Conservation (phyloP, 2,797 vertebrate species). For the Decapterus maruadsi region DNA sequence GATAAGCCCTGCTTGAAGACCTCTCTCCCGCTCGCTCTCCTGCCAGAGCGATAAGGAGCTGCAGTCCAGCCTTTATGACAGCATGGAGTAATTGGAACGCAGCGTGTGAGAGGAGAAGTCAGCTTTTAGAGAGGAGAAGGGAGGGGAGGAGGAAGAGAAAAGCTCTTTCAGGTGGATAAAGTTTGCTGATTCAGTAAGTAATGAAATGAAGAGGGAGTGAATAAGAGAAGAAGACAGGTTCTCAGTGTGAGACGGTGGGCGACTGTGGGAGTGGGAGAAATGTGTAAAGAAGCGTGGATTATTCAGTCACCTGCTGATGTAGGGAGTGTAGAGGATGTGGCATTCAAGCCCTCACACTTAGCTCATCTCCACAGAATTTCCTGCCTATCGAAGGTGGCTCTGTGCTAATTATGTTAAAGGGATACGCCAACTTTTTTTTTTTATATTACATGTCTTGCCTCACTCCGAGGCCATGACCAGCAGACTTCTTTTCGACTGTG, state of each 20-base stretch:
- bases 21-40: constrained; percentile 53
- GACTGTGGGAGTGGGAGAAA: constrained; percentile 4
- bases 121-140: constrained; percentile 49
- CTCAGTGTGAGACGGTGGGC: constrained; percentile 10
- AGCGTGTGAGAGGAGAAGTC: constrained; percentile 72
- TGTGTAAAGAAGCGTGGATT: constrained; percentile 28
- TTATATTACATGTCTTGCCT: too few species aligned
- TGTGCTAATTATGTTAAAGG: constrained; percentile 62
- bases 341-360: constrained; percentile 35
- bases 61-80: constrained; percentile 59
- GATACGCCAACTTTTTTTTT: too few species aligned
- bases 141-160: background rate
- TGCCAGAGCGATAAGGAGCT: constrained; percentile 67
- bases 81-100: constrained; percentile 71
- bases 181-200: constrained; percentile 47
- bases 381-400: constrained; percentile 40
- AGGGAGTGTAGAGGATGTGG: constrained; percentile 39
- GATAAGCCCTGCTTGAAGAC: constrained; percentile 77
- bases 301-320: constrained; percentile 52
- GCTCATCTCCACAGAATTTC: constrained; percentile 41
- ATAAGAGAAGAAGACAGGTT: constrained; percentile 3
- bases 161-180: constrained; percentile 40
- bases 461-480: too few species aligned
- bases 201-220: constrained; percentile 18
- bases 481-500: too few species aligned